Evolutionary conservation across 2,113 vertebrate species (phyloP).

Genomic region (Dermatemys mawii): DNA sequence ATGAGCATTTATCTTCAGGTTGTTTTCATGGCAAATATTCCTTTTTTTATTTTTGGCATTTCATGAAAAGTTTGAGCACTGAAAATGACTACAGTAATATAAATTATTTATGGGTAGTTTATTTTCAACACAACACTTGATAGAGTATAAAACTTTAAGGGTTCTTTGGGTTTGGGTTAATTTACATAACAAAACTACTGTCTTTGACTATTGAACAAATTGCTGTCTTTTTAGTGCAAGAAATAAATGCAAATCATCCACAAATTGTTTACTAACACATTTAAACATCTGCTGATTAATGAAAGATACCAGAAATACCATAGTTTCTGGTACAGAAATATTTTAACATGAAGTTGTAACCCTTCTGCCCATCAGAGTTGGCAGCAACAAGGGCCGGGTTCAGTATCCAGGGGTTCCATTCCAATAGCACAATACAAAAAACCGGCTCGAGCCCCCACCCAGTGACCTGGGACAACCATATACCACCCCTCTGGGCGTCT

Average conservation of each 20-base stretch:
- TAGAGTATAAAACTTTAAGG: background rate
- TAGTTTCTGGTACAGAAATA: background rate
- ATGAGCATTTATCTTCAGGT: background rate
- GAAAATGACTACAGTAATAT: background rate
- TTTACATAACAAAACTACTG: background rate
- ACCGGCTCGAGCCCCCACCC: too few relatives aligned
- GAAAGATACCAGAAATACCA: background rate
- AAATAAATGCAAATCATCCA: background rate
- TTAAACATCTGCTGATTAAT: background rate
- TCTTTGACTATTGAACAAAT: background rate
- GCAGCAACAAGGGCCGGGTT: too few relatives aligned
- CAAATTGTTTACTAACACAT: background rate
- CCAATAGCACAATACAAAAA: too few relatives aligned
- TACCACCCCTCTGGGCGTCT: too few relatives aligned
- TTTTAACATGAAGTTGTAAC: background rate
- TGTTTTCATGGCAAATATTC: background rate
- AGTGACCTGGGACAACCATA: too few relatives aligned
- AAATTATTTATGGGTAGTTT: background rate
- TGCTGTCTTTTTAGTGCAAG: background rate
- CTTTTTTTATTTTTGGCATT: background rate
- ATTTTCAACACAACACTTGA: background rate
- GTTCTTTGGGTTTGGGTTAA: background rate
- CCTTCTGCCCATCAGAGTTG: too few relatives aligned
- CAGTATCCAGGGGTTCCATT: too few relatives aligned
- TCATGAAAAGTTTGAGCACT: background rate